Percentiles rank a stretch among this genome's conserved stretches.
These are phyloP conservation scores for Anguilla megastoma DNA, from an alignment of 2,797 vertebrate genomes.

Conservation along the genomic window DNA sequence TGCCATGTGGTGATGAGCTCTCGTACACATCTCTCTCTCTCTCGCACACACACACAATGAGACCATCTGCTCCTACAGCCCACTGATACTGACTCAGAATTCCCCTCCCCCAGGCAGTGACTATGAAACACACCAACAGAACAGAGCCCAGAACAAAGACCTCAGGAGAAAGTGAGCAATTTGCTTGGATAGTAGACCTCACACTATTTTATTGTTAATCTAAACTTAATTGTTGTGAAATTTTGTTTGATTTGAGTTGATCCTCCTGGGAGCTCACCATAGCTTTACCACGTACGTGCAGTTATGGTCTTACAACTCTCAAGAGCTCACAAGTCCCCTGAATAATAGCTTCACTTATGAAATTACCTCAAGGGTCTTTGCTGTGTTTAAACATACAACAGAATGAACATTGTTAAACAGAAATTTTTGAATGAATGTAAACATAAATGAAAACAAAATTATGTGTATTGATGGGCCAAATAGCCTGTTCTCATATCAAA, in stretches of 20 bases:
- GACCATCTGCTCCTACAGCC: constrained; percentile 21
- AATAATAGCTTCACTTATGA: background rate
- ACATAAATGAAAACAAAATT: background rate
- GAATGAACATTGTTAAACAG: background rate
- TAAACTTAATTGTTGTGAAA: background rate
- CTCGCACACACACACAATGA: constrained; percentile 8
- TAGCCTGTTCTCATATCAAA: background rate
- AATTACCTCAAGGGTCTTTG: background rate
- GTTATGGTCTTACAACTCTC: background rate
- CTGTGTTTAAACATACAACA: background rate
- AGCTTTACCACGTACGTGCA: background rate
- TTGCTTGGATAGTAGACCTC: background rate
- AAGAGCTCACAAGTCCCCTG: background rate
- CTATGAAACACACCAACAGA: background rate
- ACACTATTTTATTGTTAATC: background rate
- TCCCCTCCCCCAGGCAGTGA: background rate
- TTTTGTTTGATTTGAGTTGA: background rate
- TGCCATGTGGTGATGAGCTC: background rate
- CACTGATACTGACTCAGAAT: constrained; percentile 6
- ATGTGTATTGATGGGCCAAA: background rate
- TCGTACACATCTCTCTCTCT: background rate
- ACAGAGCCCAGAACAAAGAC: constrained; percentile 4
- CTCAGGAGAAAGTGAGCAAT: background rate
- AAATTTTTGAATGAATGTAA: background rate
- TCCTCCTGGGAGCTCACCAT: background rate